These are phyloP conservation scores for Sphinx pinastri DNA, from an alignment of 2,888 invertebrate species.

Conservation along the genomic window DNA sequence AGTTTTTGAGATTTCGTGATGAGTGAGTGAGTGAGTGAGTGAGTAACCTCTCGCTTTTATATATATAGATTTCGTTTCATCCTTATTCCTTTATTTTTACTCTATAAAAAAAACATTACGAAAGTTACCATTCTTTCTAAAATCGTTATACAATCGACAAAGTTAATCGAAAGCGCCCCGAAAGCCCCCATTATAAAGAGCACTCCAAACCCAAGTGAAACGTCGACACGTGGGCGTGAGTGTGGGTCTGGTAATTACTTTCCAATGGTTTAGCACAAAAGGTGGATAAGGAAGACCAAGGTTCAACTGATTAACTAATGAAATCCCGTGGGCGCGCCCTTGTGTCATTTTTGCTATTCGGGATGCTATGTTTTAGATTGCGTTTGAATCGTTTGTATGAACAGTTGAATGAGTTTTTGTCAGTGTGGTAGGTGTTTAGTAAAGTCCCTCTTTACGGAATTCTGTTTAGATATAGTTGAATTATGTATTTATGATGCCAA, in stretches of 20 bases:
- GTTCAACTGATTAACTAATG: conserved; percentile 42
- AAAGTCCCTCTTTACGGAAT: no score
- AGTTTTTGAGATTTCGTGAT: no score
- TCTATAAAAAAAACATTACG: no score
- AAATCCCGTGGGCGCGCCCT: conserved; percentile 41
- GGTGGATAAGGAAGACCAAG: conserved; percentile 44
- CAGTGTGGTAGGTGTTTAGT: no score
- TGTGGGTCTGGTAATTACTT: conserved; percentile 67
- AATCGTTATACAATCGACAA: not conserved
- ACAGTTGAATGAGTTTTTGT: not conserved
- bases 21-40: no score
- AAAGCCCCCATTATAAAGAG: conserved; percentile 48
- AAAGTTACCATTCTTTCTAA: no score
- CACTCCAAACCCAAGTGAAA: conserved; percentile 54
- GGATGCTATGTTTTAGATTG: conserved; percentile 12
- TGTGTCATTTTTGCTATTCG: conserved; percentile 31
- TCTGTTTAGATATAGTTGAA: no score
- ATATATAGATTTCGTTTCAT: no score
- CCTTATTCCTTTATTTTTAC: no score
- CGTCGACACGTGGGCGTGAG: conserved; percentile 59
- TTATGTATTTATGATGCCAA: no score
- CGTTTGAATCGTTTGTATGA: not conserved
- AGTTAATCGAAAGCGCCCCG: conserved; percentile 7
- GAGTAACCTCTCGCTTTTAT: no score
- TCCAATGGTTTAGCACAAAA: conserved; percentile 59